Evolutionary conservation across 2,888 invertebrate genomes (phyloP), one percentile per base, ranked within the genome.

Genomic region (Luperina testacea): DNA sequence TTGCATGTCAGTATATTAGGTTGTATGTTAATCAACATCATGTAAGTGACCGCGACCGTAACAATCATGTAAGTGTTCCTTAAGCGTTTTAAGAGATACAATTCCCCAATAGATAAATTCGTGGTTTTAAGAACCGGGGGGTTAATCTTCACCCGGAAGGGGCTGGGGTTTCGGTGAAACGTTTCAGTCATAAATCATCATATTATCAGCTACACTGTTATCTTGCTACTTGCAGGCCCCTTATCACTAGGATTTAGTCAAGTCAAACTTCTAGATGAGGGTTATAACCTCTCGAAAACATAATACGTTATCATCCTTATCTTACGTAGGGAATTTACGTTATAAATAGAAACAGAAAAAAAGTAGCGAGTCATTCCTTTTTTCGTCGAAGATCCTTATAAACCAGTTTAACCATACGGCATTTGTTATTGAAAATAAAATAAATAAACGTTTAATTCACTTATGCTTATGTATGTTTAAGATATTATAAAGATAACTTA

Each of bases 401-500:
- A 45, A 45, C 45, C 45, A 45, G 45, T 45, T 11, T 53, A 38
- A 32, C 38, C 24, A 38, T 15, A 8, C 24, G 9, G 9, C 9
- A 5, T 24, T 51, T 53, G 15, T 69, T 24, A 38, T 53, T 1
- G 24, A 53, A 53, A 38, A 38, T 32, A 32, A 70, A 53, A 32
- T 51, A 32, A 51, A 77, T 38, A 65, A 69, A 61, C 48, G n/a
- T 84, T 77, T 71, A 81, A 76, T 72, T 84, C 61, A 78, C 67
- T 76, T 75, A 69, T 63, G 59, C 17, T 61, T 71, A 57, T 24
- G 67, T 64, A 61, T 73, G 27, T 75, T 71, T 75, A 68, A 51
- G 71, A 80, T 63, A 75, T 81, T 42, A 76, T 24, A 15, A 13
- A 32, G 72, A 87, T 81, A 86, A 69, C 61, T 80, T 80, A 87